These are phyloP conservation scores for Cercopithecus diana DNA, from an alignment of 2,797 vertebrate genomes.

Conservation along the genomic window DNA sequence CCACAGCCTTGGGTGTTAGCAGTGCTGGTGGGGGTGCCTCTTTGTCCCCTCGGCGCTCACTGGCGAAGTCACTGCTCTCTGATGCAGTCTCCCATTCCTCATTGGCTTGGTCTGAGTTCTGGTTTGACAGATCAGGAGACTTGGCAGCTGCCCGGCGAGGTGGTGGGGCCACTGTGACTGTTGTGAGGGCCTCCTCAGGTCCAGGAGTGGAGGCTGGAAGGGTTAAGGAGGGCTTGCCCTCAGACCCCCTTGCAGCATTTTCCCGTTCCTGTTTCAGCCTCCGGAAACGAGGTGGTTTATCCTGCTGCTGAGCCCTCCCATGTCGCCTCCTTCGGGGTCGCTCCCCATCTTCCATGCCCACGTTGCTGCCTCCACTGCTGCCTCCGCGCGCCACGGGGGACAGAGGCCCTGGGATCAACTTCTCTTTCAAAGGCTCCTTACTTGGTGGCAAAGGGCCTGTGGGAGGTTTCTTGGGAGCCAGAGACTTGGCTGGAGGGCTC, in stretches of 20 bases:
- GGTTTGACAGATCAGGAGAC: constrained; percentile 95
- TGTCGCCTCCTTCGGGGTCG: constrained; percentile 91
- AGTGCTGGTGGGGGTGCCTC: constrained; percentile 80
- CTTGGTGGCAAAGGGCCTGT: constrained; percentile 26
- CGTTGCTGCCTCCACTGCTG: not conserved
- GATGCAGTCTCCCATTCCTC: constrained; percentile 98
- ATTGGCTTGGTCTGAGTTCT: constrained; percentile 97
- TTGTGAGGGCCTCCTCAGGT: constrained; percentile 16
- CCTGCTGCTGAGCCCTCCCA: constrained; percentile 94
- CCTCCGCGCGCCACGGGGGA: constrained; percentile 54
- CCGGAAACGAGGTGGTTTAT: constrained; percentile 95
- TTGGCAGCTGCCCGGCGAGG: constrained; percentile 87
- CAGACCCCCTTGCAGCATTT: constrained; percentile 87
- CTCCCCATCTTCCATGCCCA: constrained; percentile 85
- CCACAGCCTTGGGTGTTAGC: constrained; percentile 71
- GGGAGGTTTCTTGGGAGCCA: constrained; percentile 74
- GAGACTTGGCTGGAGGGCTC: constrained; percentile 76
- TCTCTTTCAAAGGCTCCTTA: constrained; percentile 75
- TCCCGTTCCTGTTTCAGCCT: constrained; percentile 93
- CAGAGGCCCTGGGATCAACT: constrained; percentile 74
- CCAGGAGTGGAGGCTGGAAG: constrained; percentile 74
- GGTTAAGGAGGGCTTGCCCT: constrained; percentile 74
- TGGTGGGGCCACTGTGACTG: not conserved
- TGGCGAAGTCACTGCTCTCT: constrained; percentile 95
- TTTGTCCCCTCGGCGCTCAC: constrained; percentile 91